These are phyloP conservation scores for Athrips mouffetella DNA, from an alignment of 2,888 invertebrate genomes.

Conservation along the genomic window DNA sequence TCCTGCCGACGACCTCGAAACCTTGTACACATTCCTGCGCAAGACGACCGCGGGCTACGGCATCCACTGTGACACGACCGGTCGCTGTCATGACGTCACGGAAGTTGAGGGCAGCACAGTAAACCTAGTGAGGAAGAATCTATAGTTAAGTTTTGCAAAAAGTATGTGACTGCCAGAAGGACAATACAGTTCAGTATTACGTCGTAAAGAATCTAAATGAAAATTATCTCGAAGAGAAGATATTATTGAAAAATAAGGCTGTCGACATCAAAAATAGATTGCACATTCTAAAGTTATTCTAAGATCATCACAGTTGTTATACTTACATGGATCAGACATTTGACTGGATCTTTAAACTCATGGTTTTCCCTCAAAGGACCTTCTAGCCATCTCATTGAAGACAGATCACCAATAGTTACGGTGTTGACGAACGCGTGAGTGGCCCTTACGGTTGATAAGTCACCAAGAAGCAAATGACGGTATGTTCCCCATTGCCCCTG, in stretches of 20 bases:
- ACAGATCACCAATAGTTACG: constrained; percentile 89
- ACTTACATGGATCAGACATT: constrained; percentile 59
- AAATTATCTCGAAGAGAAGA: too few species aligned
- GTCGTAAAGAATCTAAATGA: too few species aligned
- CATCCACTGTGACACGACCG: constrained; percentile 91
- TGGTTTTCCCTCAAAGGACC: constrained; percentile 71
- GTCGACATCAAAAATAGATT: too few species aligned
- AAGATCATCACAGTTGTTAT: too few species aligned
- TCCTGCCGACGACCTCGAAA: constrained; percentile 82
- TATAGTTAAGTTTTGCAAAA: too few species aligned
- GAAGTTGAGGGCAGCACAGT: constrained; percentile 93
- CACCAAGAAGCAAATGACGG: constrained; percentile 85
- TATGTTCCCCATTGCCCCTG: constrained; percentile 87
- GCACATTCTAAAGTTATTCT: too few species aligned
- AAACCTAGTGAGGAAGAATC: too few species aligned
- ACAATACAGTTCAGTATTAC: too few species aligned
- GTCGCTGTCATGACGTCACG: constrained; percentile 96
- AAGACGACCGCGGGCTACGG: constrained; percentile 82
- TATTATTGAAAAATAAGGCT: too few species aligned
- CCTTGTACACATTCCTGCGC: constrained; percentile 83
- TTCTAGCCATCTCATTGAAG: constrained; percentile 85
- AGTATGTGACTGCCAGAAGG: too few species aligned
- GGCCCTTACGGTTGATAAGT: constrained; percentile 58
- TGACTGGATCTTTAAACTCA: constrained; percentile 43
- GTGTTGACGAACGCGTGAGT: constrained; percentile 89